Base-by-base conservation (phyloP, 2,888 invertebrate species). In the Epinotia demarniana region DNA sequence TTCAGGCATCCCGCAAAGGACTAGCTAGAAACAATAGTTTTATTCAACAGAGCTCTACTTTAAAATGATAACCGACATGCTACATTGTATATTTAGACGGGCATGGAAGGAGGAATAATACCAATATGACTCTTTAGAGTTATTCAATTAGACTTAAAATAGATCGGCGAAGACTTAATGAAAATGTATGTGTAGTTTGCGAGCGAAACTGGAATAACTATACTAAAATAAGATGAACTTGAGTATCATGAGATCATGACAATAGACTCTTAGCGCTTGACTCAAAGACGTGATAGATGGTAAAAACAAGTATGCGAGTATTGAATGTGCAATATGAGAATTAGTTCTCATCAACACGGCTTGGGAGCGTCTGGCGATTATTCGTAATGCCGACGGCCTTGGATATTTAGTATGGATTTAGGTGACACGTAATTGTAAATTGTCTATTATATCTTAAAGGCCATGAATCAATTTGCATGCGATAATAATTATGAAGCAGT, bases 101-200 rank as follows among this genome's bases (percentile, higher is more conserved):
- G 46, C 81, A 85, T 83, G 16, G 16, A 82, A 84, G 82, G 16
- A 82, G 84, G 82, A 77, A 78, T 82, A 80, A 81, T 83, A 82
- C 79, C 85, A 87, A 86, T 80, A 77, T 82, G 81, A 83, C 82
- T 83, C 81, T 87, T 85, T 74, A 73, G 55, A 75, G 80, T 81
- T 86, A 87, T 87, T 86, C 16, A 87, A 87, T 87, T 88, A 81
- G 85, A 86, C 83, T 85, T 82, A 85, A 87, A 87, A 85, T 88
- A 81, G 85, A 84, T 82, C 82, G 82, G 82, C 83, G 81, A 61
- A 79, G 81, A 78, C 79, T 82, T 84, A 85, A 87, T 87, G 82
- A 86, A 85, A 85, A 84, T 81, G 83, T 85, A 87, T 84, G 82
- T 85, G 83, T 81, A 82, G 80, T 83, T 68, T 82, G 82, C 80